phyloP scores from a whole-genome alignment of 2,113 vertebrate species.

The Pseudopipra pipra region DNA sequence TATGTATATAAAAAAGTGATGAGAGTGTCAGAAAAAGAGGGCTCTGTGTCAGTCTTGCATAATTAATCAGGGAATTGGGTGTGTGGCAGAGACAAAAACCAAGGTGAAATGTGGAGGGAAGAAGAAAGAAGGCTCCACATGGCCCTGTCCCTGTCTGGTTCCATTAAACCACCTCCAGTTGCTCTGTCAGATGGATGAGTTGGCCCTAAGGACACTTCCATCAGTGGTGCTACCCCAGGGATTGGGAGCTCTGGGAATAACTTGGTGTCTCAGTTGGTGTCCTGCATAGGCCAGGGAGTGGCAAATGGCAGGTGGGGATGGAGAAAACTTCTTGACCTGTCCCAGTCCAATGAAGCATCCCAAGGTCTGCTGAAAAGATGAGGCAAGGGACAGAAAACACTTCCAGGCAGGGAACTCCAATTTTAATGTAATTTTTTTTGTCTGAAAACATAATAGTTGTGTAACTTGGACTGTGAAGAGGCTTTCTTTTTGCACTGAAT shows the following conservation, averaged over 20 bases:
- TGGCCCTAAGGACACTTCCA: not conserved
- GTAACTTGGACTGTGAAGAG: not conserved
- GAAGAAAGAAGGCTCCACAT: rapidly evolving
- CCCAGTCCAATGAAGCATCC: rapidly evolving
- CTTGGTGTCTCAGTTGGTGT: not conserved
- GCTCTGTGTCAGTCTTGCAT: not conserved
- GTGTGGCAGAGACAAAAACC: not conserved
- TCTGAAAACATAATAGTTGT: not conserved
- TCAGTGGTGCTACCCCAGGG: not conserved
- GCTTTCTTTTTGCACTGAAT: not conserved
- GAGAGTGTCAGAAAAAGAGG: not conserved
- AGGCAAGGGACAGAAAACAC: not conserved
- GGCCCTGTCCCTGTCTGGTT: not conserved
- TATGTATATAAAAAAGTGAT: not conserved
- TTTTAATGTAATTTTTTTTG: not conserved
- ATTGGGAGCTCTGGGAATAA: not conserved
- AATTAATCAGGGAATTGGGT: not conserved
- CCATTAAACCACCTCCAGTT: not conserved
- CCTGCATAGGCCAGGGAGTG: not conserved
- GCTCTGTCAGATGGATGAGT: not conserved
- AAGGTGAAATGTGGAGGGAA: not conserved
- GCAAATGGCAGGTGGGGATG: not conserved
- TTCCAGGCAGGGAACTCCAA: rapidly evolving
- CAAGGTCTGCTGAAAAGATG: not conserved
- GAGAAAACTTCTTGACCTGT: not conserved